Conservation (phyloP, 2,797 vertebrate genomes). For the Phaenicophaeus curvirostris region DNA sequence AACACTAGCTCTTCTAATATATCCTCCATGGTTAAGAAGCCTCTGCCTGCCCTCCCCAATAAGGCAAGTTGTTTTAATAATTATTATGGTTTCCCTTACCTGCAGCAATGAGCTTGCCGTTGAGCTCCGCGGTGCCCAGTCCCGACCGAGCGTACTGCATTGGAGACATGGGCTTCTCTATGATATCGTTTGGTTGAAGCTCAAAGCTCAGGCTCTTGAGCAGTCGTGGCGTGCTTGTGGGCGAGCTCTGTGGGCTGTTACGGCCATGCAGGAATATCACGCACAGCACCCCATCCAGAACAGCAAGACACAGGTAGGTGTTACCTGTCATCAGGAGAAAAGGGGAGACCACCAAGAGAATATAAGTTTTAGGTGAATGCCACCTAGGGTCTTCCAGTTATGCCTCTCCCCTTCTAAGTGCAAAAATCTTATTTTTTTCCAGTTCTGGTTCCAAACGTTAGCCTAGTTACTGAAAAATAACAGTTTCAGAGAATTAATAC, state of each 20-base stretch:
- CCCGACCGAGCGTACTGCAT: slow-evolving; percentile 98
- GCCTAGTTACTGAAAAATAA: background rate
- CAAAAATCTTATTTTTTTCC: background rate
- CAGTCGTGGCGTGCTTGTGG: slow-evolving; percentile 92
- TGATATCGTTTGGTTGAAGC: slow-evolving; percentile 82
- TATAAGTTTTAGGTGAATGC: background rate
- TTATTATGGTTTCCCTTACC: slow-evolving; percentile 69
- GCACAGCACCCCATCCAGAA: slow-evolving; percentile 92
- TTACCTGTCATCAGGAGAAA: slow-evolving; percentile 78
- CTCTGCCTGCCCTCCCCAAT: rapidly evolving
- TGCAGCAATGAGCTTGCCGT: slow-evolving; percentile 90
- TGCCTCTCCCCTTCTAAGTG: background rate
- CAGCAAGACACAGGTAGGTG: slow-evolving; percentile 95
- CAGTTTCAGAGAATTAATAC: background rate
- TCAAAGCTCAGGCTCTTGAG: slow-evolving; percentile 97
- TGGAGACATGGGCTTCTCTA: slow-evolving; percentile 90
- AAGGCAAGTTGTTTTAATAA: rapidly evolving
- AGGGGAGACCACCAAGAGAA: background rate
- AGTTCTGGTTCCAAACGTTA: background rate
- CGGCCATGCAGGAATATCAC: slow-evolving; percentile 97
- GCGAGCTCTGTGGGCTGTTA: slow-evolving; percentile 94
- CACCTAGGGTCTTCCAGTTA: background rate
- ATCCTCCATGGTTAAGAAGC: background rate
- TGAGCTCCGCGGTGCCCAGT: slow-evolving; percentile 89
- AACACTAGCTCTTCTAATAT: rapidly evolving